Base-by-base conservation (phyloP, 2,113 vertebrate species). In the Symphodus melops region DNA sequence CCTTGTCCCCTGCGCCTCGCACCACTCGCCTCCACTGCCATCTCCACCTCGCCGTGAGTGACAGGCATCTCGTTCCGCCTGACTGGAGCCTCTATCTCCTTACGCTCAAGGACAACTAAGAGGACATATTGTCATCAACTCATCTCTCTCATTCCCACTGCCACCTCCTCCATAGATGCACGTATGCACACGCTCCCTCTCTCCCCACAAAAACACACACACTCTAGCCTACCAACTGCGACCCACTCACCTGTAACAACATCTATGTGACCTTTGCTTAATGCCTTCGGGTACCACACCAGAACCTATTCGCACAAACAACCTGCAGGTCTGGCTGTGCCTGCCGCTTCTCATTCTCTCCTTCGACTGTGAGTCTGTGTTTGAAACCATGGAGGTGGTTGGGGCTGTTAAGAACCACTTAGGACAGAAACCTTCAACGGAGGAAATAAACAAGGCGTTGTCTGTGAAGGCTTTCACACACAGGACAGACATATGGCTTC, bases 21-120 rank as follows among this genome's bases (percentile, higher is more conserved):
- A 19, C 59, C 56, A 46, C 60, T 25, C 28, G 66, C 21, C 49
- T 59, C 82, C 61, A 23, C 65, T 44, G 3, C 64, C 80, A 76
- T 62, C 78, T 65, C 79, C 70, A 21, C 23, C 83, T 64, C n/a
- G 8, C 70, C 59, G 66, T 94, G 91, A 95, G 86, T 93, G 92
- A 93, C 92, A 94, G 92, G 84, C 89, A 64, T 94, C 89, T 42
- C 75, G 93, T 93, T 93, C 87, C 74, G 75, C 91, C 85, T 88
- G 89, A 88, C 88, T 89, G 90, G 79, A 79, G 77, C 78, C 74
- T 84, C 86, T 86, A 88, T 92, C 88, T 92, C 76, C 36, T 25
- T 70, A 68, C 88, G 90, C 91, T 89, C 83, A 91, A 92, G 92
- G 88, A 91, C 90, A 80, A 85, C 79, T 63, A 76, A 85, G 83